Base-by-base conservation (phyloP, 1,140 invertebrate species). In the Armadillidium nasatum region DNA sequence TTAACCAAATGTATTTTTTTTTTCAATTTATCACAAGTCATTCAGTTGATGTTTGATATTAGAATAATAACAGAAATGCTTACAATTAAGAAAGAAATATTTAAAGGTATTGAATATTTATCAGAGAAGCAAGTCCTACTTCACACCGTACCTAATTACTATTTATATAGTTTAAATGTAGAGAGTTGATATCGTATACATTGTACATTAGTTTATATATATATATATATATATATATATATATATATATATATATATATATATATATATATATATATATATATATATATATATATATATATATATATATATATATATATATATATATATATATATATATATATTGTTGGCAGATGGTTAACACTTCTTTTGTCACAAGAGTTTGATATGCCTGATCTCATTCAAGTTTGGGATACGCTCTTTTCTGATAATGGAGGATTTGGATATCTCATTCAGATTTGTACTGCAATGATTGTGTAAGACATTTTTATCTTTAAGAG, bases 291-390 rank as follows among this genome's bases (percentile, higher is more conserved):
- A 2, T 19, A 60, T 60, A 60, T 60, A 13, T 4, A 60, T 19
- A 60, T 19, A 60, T 19, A 60, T 60, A 60, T 19, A 60, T 19
- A 60, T 60, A 60, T 60, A 60, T 60, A 60, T 19, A 60, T 60
- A 60, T 60, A 60, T 19, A 60, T 60, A 60, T 60, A 60, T n/a
- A 21, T 7, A 23, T 15, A 71, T 74, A 73, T 73, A 10, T 50
- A 33, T 33, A 33, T 33, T 33, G 77, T 77, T 44, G 78, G 85
- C 83, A 93, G 95, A 83, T 99, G 97, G 97, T 87, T 99, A 15
- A 98, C 95, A 0, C 86, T 99, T n/a, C 85, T 99, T 23, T 86
- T 99, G 1, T 97, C 95, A 22, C 97, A 99, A 88, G 97, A 99
- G 86, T 99, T 99, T 87, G 92, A 94, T 44, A 86, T 99, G 76